Conservation (phyloP, 2,888 invertebrate species). For the Caenorhabditis japonica region DNA sequence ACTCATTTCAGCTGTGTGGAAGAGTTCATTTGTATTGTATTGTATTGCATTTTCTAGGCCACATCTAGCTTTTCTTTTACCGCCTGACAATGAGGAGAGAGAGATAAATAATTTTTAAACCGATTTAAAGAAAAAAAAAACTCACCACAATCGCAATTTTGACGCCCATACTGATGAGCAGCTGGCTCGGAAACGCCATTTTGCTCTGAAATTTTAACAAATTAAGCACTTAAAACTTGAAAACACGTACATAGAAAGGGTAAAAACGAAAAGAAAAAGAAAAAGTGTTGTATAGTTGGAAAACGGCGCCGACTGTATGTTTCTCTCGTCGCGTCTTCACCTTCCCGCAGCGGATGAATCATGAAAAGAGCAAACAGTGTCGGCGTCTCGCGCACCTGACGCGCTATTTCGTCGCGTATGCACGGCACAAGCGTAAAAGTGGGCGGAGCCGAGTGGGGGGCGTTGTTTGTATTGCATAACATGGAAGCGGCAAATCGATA, state of each 20-base stretch:
- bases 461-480: conserved; percentile 34
- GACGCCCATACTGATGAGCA: conserved; percentile 68
- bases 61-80: no score
- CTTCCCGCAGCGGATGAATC: conserved; percentile 33
- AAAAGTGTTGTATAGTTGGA: background rate
- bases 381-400: background rate
- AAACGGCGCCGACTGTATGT: conserved; percentile 7
- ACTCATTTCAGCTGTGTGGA: no score
- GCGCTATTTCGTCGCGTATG: background rate
- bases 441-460: background rate
- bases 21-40: no score
- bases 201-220: conserved; percentile 11
- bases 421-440: background rate
- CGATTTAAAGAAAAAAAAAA: no score
- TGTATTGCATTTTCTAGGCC: no score
- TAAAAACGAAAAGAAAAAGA: background rate
- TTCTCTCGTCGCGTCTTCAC: conserved; percentile 2
- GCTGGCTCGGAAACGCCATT: conserved; percentile 74
- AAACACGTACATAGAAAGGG: background rate
- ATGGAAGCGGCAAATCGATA: conserved; percentile 17
- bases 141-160: conserved; percentile 73
- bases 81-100: no score
- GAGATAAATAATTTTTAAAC: no score
- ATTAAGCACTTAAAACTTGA: background rate
- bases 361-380: conserved; percentile 53